Evolutionary conservation across 2,113 vertebrate species (phyloP), one percentile per base, ranked within the genome.

Genomic region (Ia io): DNA sequence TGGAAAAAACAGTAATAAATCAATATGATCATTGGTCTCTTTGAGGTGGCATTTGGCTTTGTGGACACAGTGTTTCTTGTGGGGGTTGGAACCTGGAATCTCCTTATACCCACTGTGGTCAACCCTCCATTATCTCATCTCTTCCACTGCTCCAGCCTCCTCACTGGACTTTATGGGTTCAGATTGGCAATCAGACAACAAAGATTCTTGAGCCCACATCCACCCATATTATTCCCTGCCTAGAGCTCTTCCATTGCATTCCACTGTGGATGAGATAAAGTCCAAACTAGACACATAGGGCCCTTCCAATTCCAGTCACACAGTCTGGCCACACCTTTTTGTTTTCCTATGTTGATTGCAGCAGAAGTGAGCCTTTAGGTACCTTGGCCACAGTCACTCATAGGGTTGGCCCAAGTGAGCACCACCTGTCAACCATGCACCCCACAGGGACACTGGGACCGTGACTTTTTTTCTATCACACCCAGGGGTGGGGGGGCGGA

Each of bases 1-100:
- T 94, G 69, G 88, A 95, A 96, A 97, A 77, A 79, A 89, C 5
- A 9, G 23, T 94, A 69, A 84, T 93, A 95, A 97, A 92, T 91
- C 84, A 92, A 91, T 70, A 0, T 67, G 23, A 87, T 83, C n/a
- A 23, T n/a, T 61, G 78, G 14, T 40, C 12, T 96, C 47, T 95
- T 95, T 32, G 74, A 82, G 49, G 88, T 92, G 78, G 56, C 74
- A 2, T 74, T 96, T 53, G 0, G 0, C 76, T 53, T 88, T 59
- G 53, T 84, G 59, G 40, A 47, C 30, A 53, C 14, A 70, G 49
- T 9, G 5, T 56, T 71, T 93, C 86, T 82, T 47, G 3, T 44
- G 6, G 7, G 6, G 30, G 7, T n/a, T 80, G 49, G 77, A 92
- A 8, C 30, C 71, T 20, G 17, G 16, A 70, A 77, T 95, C 42